phyloP scores from a whole-genome alignment of 2,113 vertebrate genomes.

The Astur gentilis region DNA sequence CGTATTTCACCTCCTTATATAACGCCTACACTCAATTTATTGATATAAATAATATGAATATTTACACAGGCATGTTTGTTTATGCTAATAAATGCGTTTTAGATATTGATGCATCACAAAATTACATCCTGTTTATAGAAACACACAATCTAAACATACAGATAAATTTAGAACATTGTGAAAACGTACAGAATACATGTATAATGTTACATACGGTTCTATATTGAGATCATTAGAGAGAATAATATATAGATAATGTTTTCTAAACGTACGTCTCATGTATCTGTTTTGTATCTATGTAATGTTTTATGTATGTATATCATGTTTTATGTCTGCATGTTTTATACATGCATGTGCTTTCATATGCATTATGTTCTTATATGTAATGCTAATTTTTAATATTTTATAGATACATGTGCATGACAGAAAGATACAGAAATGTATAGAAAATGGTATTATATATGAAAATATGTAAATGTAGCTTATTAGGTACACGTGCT shows the following conservation, averaged over 20 bases:
- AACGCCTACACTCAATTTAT: fast-evolving
- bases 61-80: fast-evolving
- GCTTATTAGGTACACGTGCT: background rate
- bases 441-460: background rate
- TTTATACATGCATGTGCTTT: background rate
- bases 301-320: background rate
- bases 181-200: background rate
- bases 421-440: background rate
- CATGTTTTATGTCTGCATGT: background rate
- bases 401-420: background rate
- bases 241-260: background rate
- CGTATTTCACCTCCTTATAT: fast-evolving
- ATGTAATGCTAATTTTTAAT: background rate
- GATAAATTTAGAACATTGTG: background rate
- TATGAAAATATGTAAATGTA: background rate
- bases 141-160: fast-evolving
- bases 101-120: too few relatives aligned
- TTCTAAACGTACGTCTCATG: background rate
- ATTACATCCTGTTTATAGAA: background rate
- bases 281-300: background rate
- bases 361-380: background rate
- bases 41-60: fast-evolving
- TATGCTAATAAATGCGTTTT: background rate
- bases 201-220: background rate
- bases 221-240: too few relatives aligned